A percentile compares a stretch with the other conserved stretches of the same genome.
These are phyloP conservation scores for Macrosteles quadrilineatus DNA, from an alignment of 1,140 invertebrate species.

Conservation along the genomic window DNA sequence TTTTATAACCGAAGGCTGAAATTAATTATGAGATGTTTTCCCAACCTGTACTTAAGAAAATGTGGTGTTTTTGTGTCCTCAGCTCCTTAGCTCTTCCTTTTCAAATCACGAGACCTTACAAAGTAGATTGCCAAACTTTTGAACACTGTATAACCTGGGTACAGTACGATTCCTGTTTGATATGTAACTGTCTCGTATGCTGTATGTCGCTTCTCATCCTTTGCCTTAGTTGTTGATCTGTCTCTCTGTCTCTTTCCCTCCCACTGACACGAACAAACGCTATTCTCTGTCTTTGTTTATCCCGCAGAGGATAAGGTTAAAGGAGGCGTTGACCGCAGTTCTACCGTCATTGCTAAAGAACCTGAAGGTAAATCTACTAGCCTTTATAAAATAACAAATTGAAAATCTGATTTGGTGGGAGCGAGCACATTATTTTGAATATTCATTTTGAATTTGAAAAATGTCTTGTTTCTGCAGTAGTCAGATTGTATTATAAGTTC, in stretches of 20 bases:
- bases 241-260: constrained; percentile 24
- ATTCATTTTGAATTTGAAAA: too few relatives aligned
- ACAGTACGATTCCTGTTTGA: neutral
- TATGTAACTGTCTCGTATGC: neutral
- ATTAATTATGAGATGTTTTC: too few relatives aligned
- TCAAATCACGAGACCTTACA: neutral
- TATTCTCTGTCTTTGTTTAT: constrained; percentile 32
- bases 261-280: constrained; percentile 26
- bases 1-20: too few relatives aligned
- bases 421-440: neutral
- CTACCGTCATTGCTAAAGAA: constrained; percentile 92
- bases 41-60: too few relatives aligned
- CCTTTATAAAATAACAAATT: neutral
- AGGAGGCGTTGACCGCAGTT: constrained; percentile 86
- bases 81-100: too few relatives aligned
- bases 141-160: too few relatives aligned
- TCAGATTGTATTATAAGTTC: neutral
- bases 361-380: constrained; percentile 71
- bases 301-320: constrained; percentile 76
- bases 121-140: too few relatives aligned
- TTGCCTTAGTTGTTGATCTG: neutral
- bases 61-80: too few relatives aligned
- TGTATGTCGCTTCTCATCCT: constrained; percentile 8
- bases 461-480: neutral
- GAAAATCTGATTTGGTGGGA: constrained; percentile 14